A percentile compares a stretch with the other conserved stretches of the same genome.
These are phyloP conservation scores for Dipodomys ordii DNA, from an alignment of 2,113 vertebrate genomes.

Conservation along the genomic window DNA sequence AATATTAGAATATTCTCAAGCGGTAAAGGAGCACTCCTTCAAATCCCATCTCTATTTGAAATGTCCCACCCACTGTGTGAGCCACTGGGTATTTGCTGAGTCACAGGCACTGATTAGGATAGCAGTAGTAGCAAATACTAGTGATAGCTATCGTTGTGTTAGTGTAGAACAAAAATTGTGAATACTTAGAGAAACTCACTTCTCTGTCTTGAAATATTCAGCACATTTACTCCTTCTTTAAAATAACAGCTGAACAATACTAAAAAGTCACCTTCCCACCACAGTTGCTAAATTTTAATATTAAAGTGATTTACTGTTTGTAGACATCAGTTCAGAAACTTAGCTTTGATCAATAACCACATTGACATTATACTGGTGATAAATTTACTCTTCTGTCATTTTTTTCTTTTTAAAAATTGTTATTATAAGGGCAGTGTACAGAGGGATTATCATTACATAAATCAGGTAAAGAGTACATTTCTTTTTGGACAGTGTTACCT, in stretches of 20 bases:
- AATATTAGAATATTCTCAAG: slow-evolving; percentile 16
- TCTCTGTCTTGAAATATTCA: background rate
- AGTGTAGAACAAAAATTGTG: slow-evolving; percentile 4
- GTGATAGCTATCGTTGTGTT: background rate
- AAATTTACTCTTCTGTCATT: background rate
- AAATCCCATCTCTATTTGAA: background rate
- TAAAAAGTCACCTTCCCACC: background rate
- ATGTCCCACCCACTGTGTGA: background rate
- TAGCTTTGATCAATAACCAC: background rate
- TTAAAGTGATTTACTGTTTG: background rate
- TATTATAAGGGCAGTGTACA: too few species aligned
- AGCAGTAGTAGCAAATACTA: background rate
- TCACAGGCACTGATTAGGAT: background rate
- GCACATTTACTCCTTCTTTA: too few species aligned
- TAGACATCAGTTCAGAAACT: background rate
- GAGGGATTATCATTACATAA: too few species aligned
- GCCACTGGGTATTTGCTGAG: background rate
- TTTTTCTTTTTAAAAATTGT: too few species aligned
- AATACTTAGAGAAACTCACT: background rate
- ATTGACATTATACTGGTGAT: background rate
- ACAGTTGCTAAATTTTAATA: background rate
- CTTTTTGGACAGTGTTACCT: too few species aligned
- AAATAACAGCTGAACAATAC: background rate
- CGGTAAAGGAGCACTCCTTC: background rate
- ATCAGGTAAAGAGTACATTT: too few species aligned